Evolutionary conservation across 2,888 invertebrate genomes (phyloP).

Genomic region (Ormyrus rosae): DNA sequence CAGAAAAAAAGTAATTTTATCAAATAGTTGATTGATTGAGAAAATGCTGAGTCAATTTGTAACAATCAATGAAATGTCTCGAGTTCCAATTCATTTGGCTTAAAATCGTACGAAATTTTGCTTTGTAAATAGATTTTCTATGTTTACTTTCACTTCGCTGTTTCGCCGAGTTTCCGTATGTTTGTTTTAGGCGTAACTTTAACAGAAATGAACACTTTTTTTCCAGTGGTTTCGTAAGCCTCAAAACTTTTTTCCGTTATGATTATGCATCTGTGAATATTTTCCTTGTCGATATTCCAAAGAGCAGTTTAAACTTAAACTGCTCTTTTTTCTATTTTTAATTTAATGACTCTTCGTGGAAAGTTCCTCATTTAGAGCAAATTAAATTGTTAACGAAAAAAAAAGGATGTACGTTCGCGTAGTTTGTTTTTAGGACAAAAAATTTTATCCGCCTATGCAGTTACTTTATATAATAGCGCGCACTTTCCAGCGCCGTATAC

Average conservation of each 20-base stretch:
- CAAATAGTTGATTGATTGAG: conserved; percentile 46
- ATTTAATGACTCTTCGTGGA: no score
- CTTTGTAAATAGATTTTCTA: conserved; percentile 16
- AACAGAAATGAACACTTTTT: background rate
- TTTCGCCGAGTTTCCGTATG: background rate
- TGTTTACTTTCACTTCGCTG: conserved; percentile 32
- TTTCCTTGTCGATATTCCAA: background rate
- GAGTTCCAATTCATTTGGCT: conserved; percentile 34
- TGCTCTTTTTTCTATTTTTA: no score
- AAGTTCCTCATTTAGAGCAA: no score
- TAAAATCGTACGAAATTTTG: conserved; percentile 33
- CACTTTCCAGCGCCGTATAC: no score
- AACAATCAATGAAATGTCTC: conserved; percentile 39
- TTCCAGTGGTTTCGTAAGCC: background rate
- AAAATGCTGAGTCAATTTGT: conserved; percentile 45
- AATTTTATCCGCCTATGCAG: no score
- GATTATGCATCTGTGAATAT: background rate
- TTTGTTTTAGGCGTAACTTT: conserved; percentile 4
- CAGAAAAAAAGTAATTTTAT: conserved; percentile 42
- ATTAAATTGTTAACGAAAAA: no score
- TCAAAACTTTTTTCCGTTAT: background rate
- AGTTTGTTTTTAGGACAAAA: no score
- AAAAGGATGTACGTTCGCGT: no score
- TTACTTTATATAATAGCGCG: no score
- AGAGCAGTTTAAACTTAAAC: background rate